Percentiles rank a stretch among this genome's conserved stretches.
phyloP scores from a whole-genome alignment of 2,797 vertebrate species.

The Gymnothorax reevesii region DNA sequence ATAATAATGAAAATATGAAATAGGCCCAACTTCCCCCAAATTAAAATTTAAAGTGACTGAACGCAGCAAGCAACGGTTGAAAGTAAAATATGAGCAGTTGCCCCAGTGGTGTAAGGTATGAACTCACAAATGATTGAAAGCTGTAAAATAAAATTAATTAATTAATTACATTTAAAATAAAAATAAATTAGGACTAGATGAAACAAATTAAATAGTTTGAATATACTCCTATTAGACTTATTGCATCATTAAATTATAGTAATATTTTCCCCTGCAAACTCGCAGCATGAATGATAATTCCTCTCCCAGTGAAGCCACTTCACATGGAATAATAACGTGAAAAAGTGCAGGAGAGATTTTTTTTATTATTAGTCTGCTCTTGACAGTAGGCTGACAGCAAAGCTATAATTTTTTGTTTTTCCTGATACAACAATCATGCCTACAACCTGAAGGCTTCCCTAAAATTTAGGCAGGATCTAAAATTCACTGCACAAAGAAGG shows the following conservation, averaged over 20 bases:
- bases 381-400: constrained; percentile 81
- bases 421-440: constrained; percentile 81
- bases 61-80: constrained; percentile 39
- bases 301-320: constrained; percentile 89
- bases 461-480: constrained; percentile 72
- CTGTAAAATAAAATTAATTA: constrained; percentile 77
- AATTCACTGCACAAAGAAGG: constrained; percentile 69
- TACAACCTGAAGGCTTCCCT: constrained; percentile 82
- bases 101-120: constrained; percentile 73
- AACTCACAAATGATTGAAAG: constrained; percentile 88
- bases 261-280: constrained; percentile 80
- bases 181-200: constrained; percentile 85
- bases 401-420: constrained; percentile 83
- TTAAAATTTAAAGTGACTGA: constrained; percentile 53
- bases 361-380: constrained; percentile 73
- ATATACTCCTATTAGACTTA: constrained; percentile 74
- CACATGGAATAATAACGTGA: constrained; percentile 82
- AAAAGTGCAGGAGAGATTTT: constrained; percentile 79
- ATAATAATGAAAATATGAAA: not conserved
- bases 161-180: constrained; percentile 54
- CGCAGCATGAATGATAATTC: constrained; percentile 86
- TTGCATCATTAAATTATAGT: constrained; percentile 82
- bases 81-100: constrained; percentile 47
- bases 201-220: constrained; percentile 80
- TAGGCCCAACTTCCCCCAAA: constrained; percentile 26